Evolutionary conservation across 2,113 vertebrate species (phyloP).

Genomic region (Barbus barbus): DNA sequence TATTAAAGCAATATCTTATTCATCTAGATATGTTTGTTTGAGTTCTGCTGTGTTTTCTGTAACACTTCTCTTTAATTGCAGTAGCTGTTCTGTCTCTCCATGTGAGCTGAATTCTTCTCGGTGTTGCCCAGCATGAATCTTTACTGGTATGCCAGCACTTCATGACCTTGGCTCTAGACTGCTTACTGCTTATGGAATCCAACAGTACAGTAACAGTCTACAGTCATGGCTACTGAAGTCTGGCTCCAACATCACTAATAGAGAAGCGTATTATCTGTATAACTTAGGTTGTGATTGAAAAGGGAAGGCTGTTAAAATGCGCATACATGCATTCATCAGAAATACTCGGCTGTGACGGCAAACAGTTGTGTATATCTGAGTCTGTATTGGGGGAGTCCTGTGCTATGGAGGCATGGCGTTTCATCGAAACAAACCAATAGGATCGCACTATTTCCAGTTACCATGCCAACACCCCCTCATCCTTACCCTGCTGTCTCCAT

Average conservation of each 20-base stretch:
- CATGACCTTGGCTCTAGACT: constrained; percentile 99
- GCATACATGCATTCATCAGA: background rate
- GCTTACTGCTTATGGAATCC: constrained; percentile 90
- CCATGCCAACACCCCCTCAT: constrained; percentile 76
- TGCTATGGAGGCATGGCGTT: constrained; percentile 57
- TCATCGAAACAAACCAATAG: constrained; percentile 67
- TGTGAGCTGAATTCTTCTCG: background rate
- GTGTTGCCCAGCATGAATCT: background rate
- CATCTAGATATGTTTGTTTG: too few species aligned
- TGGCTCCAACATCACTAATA: constrained; percentile 68
- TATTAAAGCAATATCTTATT: too few species aligned
- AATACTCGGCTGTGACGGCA: constrained; percentile 6
- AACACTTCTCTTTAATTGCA: constrained; percentile 9
- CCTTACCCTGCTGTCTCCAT: constrained; percentile 77
- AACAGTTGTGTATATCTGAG: constrained; percentile 28
- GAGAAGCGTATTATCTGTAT: background rate
- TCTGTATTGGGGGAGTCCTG: constrained; percentile 74
- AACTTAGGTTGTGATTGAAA: too few species aligned
- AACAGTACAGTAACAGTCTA: constrained; percentile 96
- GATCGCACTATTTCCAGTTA: constrained; percentile 76
- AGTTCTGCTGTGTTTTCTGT: background rate
- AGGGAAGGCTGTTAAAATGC: background rate
- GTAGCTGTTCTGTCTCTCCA: background rate
- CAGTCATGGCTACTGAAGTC: constrained; percentile 98
- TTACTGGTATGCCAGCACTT: constrained; percentile 74